phyloP scores from a whole-genome alignment of 2,113 vertebrate species.

The Onychostruthus taczanowskii region DNA sequence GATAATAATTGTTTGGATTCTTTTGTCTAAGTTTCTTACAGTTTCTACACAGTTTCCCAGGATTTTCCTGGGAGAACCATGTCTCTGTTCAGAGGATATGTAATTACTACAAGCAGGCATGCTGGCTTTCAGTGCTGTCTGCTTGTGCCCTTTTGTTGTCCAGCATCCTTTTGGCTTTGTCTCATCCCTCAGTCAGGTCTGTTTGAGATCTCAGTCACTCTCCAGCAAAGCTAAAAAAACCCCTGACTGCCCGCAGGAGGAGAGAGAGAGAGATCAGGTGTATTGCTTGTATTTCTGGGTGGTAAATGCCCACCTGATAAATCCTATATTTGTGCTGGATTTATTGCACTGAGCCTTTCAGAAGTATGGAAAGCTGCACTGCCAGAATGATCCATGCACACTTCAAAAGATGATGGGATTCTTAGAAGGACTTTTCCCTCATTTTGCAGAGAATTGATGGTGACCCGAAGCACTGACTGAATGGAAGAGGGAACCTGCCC shows the following conservation, averaged over 20 bases:
- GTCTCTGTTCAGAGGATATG: no score
- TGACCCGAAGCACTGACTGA: not conserved
- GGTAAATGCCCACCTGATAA: not conserved
- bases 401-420: not conserved
- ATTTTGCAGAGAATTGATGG: not conserved
- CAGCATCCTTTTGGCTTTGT: not conserved
- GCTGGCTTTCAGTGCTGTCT: not conserved
- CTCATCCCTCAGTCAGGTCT: not conserved
- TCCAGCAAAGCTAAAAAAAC: not conserved
- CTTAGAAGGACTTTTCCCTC: not conserved
- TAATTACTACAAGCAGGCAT: not conserved
- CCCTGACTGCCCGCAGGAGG: not conserved
- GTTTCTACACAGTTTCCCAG: no score
- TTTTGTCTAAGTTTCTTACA: no score
- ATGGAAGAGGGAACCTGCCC: not conserved
- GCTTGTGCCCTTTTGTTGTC: not conserved
- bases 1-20: no score
- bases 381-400: not conserved
- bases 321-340: not conserved
- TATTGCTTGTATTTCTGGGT: not conserved
- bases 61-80: no score
- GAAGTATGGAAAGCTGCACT: not conserved
- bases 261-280: not conserved
- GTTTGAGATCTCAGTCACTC: not conserved
- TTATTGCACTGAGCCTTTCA: not conserved